Conservation (phyloP, 2,797 vertebrate species). For the Anomalospiza imberbis region DNA sequence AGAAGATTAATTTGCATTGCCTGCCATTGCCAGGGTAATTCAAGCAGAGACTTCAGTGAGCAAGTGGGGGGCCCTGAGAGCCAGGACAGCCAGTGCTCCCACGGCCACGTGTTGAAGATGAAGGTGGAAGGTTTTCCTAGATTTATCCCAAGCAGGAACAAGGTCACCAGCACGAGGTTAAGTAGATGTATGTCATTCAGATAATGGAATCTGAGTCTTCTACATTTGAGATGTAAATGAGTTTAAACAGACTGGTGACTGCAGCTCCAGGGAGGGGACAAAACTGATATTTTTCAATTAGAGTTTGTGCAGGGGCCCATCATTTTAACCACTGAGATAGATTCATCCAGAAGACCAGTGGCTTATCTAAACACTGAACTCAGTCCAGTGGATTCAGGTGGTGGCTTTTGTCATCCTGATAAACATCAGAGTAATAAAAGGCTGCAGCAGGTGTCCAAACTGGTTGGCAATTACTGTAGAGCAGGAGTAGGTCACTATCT, state of each 20-base stretch:
- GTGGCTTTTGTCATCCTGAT: background rate
- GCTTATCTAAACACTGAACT: background rate
- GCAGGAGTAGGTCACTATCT: background rate
- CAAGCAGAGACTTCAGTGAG: background rate
- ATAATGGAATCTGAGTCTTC: conserved; percentile 1
- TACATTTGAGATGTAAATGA: conserved; percentile 4
- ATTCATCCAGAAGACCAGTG: background rate
- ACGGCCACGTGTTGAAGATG: background rate
- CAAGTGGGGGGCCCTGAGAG: background rate
- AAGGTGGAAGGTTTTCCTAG: background rate
- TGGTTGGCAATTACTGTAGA: background rate
- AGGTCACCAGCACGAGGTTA: background rate
- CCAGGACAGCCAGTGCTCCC: background rate
- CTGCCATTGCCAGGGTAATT: background rate
- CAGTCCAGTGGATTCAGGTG: background rate
- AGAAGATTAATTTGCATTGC: background rate
- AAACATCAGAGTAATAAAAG: background rate
- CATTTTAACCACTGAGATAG: background rate
- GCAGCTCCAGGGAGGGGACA: background rate
- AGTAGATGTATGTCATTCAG: conserved; percentile 27
- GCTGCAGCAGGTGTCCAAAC: background rate
- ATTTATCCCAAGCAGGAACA: background rate
- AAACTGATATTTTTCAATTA: background rate
- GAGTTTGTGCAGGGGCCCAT: background rate
- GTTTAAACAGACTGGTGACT: background rate